Percentiles rank a stretch among this genome's conserved stretches.
Evolutionary conservation across 2,797 vertebrate genomes (phyloP).

Genomic region (Pangasius larnaudii): DNA sequence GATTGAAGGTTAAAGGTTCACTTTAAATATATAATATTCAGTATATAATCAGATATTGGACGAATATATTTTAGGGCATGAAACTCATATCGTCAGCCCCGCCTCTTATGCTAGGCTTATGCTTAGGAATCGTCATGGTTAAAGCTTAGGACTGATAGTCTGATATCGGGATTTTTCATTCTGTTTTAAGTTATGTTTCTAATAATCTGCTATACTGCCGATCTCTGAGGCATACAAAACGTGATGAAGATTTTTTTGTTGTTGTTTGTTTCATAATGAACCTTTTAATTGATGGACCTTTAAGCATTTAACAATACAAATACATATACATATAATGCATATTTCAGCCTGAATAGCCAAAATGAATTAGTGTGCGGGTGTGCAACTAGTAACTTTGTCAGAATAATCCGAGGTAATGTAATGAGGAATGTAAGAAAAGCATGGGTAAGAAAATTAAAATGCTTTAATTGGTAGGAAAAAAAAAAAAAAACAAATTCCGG

Average conservation of each 20-base stretch:
- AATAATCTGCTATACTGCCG: not conserved
- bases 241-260: not conserved
- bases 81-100: not conserved
- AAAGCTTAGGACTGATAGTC: not conserved
- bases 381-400: not conserved
- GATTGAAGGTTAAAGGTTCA: slow-evolving; percentile 48
- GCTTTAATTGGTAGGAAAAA: not conserved
- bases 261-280: not conserved
- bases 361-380: not conserved
- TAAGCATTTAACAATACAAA: not conserved
- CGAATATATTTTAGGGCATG: not conserved
- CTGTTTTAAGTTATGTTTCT: not conserved
- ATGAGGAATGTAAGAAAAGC: not conserved
- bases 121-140: not conserved
- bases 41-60: slow-evolving; percentile 24
- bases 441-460: not conserved
- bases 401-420: not conserved
- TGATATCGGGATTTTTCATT: not conserved
- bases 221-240: not conserved
- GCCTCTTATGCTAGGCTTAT: not conserved
- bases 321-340: not conserved
- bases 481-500: not conserved
- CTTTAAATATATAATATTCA: not conserved
- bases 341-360: not conserved
- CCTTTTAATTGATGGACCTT: not conserved